Evolutionary conservation across 2,888 invertebrate genomes (phyloP), one percentile per base, ranked within the genome.

Genomic region (Arge pagana): DNA sequence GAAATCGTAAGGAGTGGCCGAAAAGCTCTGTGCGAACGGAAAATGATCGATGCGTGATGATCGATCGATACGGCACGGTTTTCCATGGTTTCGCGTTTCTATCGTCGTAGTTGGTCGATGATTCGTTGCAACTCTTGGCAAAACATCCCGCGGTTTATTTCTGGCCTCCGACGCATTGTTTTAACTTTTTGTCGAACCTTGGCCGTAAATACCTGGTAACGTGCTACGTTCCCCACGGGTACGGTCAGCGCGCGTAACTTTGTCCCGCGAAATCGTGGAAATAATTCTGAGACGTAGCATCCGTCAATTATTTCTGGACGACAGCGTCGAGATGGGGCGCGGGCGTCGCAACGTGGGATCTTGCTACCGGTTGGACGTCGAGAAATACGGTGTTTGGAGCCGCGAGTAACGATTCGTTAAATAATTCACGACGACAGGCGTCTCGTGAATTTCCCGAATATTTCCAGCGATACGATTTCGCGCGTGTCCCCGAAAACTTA

Each of bases 361-460:
- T 36, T 19, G 13, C 18, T 42, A 30, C 30, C n/a, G n/a, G n/a
- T n/a, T n/a, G n/a, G n/a, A n/a, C n/a, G n/a, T n/a, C n/a, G n/a
- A n/a, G n/a, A n/a, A n/a, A n/a, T n/a, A n/a, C n/a, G n/a, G n/a
- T n/a, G n/a, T n/a, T n/a, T n/a, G n/a, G n/a, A 26, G 28, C 28
- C 10, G 28, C 18, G 42, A 4, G 42, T 19, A 42, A 30, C 42
- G 21, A 28, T 45, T 45, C 23, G 16, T 33, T 31, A 15, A 45
- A 23, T 23, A 45, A 35, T 45, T 33, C 15, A 33, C 35, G 24
- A 23, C 21, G 45, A 45, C 45, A 45, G 45, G 33, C 24, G 45
- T 45, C 45, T 33, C 45, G 35, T 45, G 10, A 45, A 45, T 45
- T 42, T 33, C n/a, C n/a, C 11, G 23, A 45, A 33, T 45, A 23